Conservation (phyloP, 2,797 vertebrate genomes). For the Parauchenoglanis punctatus region DNA sequence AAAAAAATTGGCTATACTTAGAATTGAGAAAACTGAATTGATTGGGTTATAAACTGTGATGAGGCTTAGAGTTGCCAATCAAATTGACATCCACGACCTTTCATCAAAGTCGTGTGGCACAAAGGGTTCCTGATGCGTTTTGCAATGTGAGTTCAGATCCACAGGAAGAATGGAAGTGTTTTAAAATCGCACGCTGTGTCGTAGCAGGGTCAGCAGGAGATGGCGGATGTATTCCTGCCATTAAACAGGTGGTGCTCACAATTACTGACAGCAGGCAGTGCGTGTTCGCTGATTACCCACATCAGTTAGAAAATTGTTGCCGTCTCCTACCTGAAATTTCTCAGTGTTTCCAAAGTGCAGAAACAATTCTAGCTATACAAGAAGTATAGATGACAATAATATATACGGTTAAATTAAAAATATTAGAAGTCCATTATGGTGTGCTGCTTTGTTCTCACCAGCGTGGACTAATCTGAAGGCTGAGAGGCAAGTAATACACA, state of each 20-base stretch:
- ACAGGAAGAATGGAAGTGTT: slow-evolving; percentile 36
- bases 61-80: background rate
- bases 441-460: background rate
- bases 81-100: slow-evolving; percentile 23
- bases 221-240: slow-evolving; percentile 38
- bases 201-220: slow-evolving; percentile 37
- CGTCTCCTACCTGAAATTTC: slow-evolving; percentile 7
- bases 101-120: slow-evolving; percentile 50
- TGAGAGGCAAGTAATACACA: background rate
- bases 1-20: background rate
- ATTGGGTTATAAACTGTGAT: background rate
- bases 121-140: slow-evolving; percentile 36
- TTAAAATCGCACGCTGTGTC: slow-evolving; percentile 44
- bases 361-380: background rate
- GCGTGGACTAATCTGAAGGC: background rate
- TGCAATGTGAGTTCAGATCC: slow-evolving; percentile 31
- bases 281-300: slow-evolving; percentile 45
- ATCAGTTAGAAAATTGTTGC: background rate
- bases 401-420: background rate
- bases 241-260: slow-evolving; percentile 46
- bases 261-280: slow-evolving; percentile 50
- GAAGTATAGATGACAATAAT: too few relatives aligned
- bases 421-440: background rate
- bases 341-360: slow-evolving; percentile 7
- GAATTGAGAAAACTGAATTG: background rate